Conservation (phyloP, 2,888 invertebrate species). For the Acheta domesticus region DNA sequence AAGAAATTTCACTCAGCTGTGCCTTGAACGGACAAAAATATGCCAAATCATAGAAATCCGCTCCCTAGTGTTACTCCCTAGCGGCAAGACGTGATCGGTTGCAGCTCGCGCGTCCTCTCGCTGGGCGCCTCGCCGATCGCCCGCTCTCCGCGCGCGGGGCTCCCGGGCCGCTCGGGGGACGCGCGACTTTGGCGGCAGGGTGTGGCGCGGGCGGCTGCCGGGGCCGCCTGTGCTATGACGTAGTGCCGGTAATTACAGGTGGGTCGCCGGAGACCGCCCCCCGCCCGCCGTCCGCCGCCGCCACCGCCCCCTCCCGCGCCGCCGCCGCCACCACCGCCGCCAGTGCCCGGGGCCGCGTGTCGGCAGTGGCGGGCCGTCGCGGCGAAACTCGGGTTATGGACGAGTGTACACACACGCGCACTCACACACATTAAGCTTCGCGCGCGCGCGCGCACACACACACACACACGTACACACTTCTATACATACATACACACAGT, state of each 20-base stretch:
- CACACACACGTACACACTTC: not conserved
- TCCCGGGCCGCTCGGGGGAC: not conserved
- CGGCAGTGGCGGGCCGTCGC: not conserved
- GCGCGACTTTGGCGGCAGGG: not conserved
- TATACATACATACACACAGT: not conserved
- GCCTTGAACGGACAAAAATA: too few relatives aligned
- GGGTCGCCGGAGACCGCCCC: slow-evolving; percentile 9
- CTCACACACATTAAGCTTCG: not conserved
- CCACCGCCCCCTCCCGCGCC: not conserved
- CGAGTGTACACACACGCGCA: slow-evolving; percentile 18
- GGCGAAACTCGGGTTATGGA: slow-evolving; percentile 18
- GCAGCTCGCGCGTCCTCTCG: too few relatives aligned
- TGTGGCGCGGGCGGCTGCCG: slow-evolving; percentile 18
- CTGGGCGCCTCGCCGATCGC: not conserved
- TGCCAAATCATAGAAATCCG: too few relatives aligned
- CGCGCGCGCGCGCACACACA: not conserved
- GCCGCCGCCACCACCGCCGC: not conserved
- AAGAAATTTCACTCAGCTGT: too few relatives aligned
- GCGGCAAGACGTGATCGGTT: too few relatives aligned
- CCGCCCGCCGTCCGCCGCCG: not conserved
- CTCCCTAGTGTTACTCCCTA: too few relatives aligned
- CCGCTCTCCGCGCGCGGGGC: not conserved
- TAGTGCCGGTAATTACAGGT: slow-evolving; percentile 18
- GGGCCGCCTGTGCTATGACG: slow-evolving; percentile 10
- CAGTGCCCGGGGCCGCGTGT: not conserved